Conservation (phyloP, 2,113 vertebrate genomes). For the Perognathus longimembris region DNA sequence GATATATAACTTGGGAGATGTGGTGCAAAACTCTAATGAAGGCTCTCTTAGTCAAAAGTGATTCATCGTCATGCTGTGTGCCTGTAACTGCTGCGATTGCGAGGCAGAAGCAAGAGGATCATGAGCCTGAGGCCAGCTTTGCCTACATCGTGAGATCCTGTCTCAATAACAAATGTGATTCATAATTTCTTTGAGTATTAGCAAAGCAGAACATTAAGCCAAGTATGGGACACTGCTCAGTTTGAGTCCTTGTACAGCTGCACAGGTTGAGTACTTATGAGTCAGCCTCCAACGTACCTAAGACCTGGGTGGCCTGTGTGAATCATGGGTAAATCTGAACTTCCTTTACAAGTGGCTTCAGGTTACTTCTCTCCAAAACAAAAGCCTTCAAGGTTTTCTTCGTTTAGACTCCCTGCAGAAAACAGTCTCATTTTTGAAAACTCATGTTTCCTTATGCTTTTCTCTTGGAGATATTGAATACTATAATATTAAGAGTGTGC, state of each 20-base stretch:
- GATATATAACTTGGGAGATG: not conserved
- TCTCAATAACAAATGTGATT: not conserved
- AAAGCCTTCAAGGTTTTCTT: not conserved
- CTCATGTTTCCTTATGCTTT: not conserved
- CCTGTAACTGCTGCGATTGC: not conserved
- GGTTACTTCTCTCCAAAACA: not conserved
- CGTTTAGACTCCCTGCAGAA: not conserved
- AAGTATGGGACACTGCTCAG: not conserved
- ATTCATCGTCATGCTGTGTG: not conserved
- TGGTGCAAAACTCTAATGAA: not conserved
- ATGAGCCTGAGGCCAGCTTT: not conserved
- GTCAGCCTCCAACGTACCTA: not conserved
- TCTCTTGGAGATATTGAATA: constrained; percentile 36
- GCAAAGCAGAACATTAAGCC: not conserved
- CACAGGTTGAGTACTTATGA: not conserved
- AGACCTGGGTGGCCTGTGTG: not conserved
- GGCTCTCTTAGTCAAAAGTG: not conserved
- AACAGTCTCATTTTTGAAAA: not conserved
- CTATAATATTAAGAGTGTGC: not conserved
- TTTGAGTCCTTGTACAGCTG: not conserved
- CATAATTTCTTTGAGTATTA: not conserved
- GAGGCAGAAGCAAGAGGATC: not conserved
- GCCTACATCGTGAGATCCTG: not conserved
- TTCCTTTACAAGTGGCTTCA: not conserved
- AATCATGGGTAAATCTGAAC: not conserved